Percentiles rank a stretch among this genome's conserved stretches.
Evolutionary conservation across 2,113 vertebrate species (phyloP).

Genomic region (Podarcis cretensis): DNA sequence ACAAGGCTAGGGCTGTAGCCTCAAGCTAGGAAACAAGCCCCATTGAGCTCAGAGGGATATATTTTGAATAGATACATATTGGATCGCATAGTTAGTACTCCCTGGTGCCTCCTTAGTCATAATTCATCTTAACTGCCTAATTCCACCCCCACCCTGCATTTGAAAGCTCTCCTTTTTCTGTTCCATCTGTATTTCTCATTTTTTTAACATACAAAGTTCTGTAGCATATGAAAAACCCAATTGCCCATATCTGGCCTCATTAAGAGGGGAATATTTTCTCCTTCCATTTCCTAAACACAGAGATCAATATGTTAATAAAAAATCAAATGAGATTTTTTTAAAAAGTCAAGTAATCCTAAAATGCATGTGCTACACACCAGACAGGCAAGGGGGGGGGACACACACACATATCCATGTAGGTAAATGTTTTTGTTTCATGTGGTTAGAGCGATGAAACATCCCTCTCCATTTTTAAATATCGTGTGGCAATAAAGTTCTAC

Average conservation of each 20-base stretch:
- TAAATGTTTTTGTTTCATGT: not conserved
- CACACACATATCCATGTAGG: too few species aligned
- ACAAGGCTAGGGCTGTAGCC: not conserved
- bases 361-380: not conserved
- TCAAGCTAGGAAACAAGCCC: not conserved
- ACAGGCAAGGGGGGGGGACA: too few species aligned
- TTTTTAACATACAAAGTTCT: conserved; percentile 43
- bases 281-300: not conserved
- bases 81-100: not conserved
- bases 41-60: not conserved
- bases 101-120: not conserved
- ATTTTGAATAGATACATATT: not conserved
- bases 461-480: not conserved
- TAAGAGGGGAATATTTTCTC: conserved; percentile 10
- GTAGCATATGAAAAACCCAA: conserved; percentile 57
- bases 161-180: conserved; percentile 38
- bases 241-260: conserved; percentile 37
- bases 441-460: not conserved
- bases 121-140: conserved; percentile 13
- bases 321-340: not conserved
- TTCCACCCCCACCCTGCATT: conserved; percentile 8
- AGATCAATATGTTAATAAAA: not conserved
- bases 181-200: conserved; percentile 28
- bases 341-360: not conserved
- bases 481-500: too few species aligned